Evolutionary conservation across 2,888 invertebrate genomes (phyloP).

Genomic region (Sisyra terminalis): DNA sequence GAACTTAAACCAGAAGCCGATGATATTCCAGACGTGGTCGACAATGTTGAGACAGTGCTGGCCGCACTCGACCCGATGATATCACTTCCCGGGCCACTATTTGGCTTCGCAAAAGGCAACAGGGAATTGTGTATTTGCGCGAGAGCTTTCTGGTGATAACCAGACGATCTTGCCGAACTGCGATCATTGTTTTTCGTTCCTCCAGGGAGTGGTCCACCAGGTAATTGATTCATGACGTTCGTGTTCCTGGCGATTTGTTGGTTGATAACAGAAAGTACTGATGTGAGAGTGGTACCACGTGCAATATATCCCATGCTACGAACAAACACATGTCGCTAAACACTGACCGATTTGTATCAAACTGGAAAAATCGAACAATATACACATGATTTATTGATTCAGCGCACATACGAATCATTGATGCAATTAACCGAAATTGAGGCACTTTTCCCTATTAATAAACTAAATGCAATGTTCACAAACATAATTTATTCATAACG

Average conservation of each 20-base stretch:
- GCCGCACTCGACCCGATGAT: conserved; percentile 54
- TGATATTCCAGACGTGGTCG: conserved; percentile 42
- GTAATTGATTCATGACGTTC: conserved; percentile 2
- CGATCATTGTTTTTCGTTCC: conserved; percentile 13
- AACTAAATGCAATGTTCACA: no score
- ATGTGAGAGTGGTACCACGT: not conserved
- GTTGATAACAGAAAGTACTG: conserved; percentile 1
- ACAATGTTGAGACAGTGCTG: conserved; percentile 50
- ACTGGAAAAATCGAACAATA: not conserved
- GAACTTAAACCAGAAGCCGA: conserved; percentile 37
- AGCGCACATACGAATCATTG: not conserved
- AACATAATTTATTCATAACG: no score
- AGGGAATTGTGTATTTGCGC: conserved; percentile 73
- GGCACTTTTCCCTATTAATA: not conserved
- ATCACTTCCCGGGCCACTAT: conserved; percentile 29
- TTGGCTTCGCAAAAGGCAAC: conserved; percentile 58
- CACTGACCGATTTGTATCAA: not conserved
- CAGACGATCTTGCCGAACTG: conserved; percentile 46
- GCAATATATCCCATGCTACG: conserved; percentile 4
- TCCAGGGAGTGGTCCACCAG: conserved; percentile 6
- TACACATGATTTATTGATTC: not conserved
- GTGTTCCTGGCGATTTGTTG: not conserved
- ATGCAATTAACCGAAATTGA: not conserved
- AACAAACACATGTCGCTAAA: not conserved
- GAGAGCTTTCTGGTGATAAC: conserved; percentile 75